Evolutionary conservation across 2,888 invertebrate species (phyloP), one percentile per base, ranked within the genome.

Genomic region (Acanthacorydalis orientalis): DNA sequence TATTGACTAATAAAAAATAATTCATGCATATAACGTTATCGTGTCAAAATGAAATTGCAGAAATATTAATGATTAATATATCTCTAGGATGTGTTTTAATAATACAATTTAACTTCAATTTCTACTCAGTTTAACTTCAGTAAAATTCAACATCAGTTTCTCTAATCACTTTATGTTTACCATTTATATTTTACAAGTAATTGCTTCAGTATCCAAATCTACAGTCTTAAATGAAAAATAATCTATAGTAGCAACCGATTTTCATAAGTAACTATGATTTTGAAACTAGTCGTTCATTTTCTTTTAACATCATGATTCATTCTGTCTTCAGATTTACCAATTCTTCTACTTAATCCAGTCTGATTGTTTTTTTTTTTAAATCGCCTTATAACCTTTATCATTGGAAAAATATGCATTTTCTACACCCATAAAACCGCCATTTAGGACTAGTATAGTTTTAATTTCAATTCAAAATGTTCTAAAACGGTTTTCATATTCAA

Each of bases 1-100:
- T 97, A 65, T 98, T 97, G 44, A 98, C 97, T 2, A 98, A 97
- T 1, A 96, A 97, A 70, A 98, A 98, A 68, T 99, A 99, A 67
- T 99, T 98, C 98, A 99, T 57, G 80, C 76, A 78, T 55, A 80
- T 78, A 56, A 93, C 85, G 70, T 95, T 93, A 40, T 98, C 96
- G 1, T 98, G 98, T 48, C 95, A 75, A 49, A 83, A 80, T 64
- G 93, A 93, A 14, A 83, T 96, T 10, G 83, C 83, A 4, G 98
- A 97, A 54, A 99, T 95, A 66, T 95, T 83, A 0, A 83, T 78
- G 52, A 99, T 98, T 1, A 97, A 97, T 58, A 99, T 83, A 43
- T 98, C 97, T 54, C 97, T 97, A 2, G 98, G 99, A 64, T 99
- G 99, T 4, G 95, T 87, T 0, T 98, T 98, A 57, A 98, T 83